Conservation (phyloP, 2,888 invertebrate genomes). For the Drosophila rellima region DNA sequence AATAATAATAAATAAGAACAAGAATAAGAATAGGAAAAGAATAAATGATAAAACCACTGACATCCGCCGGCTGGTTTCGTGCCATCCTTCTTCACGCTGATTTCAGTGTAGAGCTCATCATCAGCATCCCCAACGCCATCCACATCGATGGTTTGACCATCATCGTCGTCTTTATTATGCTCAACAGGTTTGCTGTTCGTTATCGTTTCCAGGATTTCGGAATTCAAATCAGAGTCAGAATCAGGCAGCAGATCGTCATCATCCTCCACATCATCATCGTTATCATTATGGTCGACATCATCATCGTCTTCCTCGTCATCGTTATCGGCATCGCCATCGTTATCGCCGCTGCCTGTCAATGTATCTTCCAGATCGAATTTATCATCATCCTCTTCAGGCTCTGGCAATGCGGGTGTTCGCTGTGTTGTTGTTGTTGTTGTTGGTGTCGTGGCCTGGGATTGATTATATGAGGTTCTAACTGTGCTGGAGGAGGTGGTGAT, state of each 20-base stretch:
- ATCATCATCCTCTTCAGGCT: slow-evolving; percentile 25
- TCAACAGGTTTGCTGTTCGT: background rate
- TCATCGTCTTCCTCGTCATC: slow-evolving; percentile 51
- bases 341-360: slow-evolving; percentile 51
- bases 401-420: slow-evolving; percentile 7
- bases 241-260: slow-evolving; percentile 18
- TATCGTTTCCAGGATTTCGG: background rate
- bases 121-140: slow-evolving; percentile 37
- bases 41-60: slow-evolving; percentile 82
- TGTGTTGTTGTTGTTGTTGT: slow-evolving; percentile 1
- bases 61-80: slow-evolving; percentile 74
- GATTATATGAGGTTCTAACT: slow-evolving; percentile 8
- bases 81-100: slow-evolving; percentile 61
- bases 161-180: background rate
- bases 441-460: slow-evolving; percentile 10
- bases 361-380: slow-evolving; percentile 28
- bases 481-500: background rate
- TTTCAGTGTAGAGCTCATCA: slow-evolving; percentile 52
- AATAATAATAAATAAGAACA: slow-evolving; percentile 26
- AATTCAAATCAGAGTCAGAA: slow-evolving; percentile 9
- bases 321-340: slow-evolving; percentile 32
- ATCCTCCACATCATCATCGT: slow-evolving; percentile 48
- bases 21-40: slow-evolving; percentile 27
- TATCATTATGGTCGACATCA: slow-evolving; percentile 16
- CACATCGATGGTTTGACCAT: slow-evolving; percentile 22